Conservation (phyloP, 2,113 vertebrate species). For the Hypanus sabinus region DNA sequence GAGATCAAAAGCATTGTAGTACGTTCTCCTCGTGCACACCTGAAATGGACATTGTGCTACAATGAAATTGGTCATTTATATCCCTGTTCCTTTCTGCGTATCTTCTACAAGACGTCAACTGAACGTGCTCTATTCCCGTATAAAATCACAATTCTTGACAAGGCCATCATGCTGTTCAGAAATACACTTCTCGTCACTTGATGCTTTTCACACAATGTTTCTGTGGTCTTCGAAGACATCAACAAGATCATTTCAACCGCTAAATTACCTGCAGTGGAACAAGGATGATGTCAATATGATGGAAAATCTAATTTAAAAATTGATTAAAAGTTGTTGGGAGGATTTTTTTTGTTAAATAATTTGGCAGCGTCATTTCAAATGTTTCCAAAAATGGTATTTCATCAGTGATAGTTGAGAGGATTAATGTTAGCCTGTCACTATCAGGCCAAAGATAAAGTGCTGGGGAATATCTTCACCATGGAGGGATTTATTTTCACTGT, state of each 20-base stretch:
- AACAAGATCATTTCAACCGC: slow-evolving; percentile 8
- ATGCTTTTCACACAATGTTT: not conserved
- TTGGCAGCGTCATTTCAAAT: slow-evolving; percentile 13
- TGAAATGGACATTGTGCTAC: not conserved
- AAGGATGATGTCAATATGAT: not conserved
- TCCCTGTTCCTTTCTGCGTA: too few species aligned
- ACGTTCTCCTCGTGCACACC: not conserved
- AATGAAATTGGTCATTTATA: slow-evolving; percentile 14
- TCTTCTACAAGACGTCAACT: not conserved
- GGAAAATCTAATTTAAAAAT: slow-evolving; percentile 30
- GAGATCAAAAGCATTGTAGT: too few species aligned
- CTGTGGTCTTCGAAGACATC: not conserved
- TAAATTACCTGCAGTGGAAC: not conserved
- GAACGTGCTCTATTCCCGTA: not conserved
- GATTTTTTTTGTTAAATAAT: slow-evolving; percentile 18
- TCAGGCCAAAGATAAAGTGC: slow-evolving; percentile 21
- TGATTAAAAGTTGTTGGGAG: slow-evolving; percentile 26
- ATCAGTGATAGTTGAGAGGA: slow-evolving; percentile 11
- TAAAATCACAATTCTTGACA: slow-evolving; percentile 18
- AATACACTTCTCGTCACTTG: not conserved
- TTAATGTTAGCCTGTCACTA: slow-evolving; percentile 25
- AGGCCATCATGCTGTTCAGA: not conserved
- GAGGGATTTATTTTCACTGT: slow-evolving; percentile 25
- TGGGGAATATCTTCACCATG: not conserved
- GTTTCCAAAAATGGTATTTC: not conserved